These are phyloP conservation scores for Alca torda DNA, from an alignment of 2,797 vertebrate genomes.

Conservation along the genomic window DNA sequence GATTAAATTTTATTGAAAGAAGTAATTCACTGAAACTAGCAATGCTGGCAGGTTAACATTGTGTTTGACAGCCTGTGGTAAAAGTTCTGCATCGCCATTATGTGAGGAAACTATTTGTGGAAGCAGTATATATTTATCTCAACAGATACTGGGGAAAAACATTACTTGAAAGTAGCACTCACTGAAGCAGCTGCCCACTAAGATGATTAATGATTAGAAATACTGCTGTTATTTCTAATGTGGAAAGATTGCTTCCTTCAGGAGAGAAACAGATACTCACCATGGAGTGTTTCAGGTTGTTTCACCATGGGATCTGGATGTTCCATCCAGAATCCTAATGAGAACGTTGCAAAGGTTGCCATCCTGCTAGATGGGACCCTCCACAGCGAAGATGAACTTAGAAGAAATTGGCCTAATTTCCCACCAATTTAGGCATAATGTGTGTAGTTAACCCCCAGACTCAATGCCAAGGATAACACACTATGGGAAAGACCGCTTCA, in stretches of 20 bases:
- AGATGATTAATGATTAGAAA: constrained; percentile 5
- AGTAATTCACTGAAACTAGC: background rate
- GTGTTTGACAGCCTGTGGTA: constrained; percentile 28
- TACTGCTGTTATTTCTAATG: background rate
- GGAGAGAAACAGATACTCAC: background rate
- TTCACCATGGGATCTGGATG: background rate
- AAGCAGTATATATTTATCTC: background rate
- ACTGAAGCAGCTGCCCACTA: background rate
- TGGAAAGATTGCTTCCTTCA: background rate
- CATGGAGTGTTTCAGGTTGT: background rate
- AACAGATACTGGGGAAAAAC: background rate
- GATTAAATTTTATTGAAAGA: constrained; percentile 11
- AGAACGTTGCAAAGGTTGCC: background rate
- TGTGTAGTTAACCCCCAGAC: background rate
- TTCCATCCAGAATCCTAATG: background rate
- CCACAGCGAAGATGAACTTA: background rate
- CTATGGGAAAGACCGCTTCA: background rate
- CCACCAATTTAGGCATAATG: background rate
- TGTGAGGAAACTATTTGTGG: background rate
- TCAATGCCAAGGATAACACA: background rate
- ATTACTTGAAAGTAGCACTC: background rate
- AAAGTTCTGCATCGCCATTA: background rate
- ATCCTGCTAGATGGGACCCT: background rate
- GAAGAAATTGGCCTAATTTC: background rate
- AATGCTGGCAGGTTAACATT: background rate